phyloP scores from a whole-genome alignment of 2,888 invertebrate genomes.

The Rhingia campestris region DNA sequence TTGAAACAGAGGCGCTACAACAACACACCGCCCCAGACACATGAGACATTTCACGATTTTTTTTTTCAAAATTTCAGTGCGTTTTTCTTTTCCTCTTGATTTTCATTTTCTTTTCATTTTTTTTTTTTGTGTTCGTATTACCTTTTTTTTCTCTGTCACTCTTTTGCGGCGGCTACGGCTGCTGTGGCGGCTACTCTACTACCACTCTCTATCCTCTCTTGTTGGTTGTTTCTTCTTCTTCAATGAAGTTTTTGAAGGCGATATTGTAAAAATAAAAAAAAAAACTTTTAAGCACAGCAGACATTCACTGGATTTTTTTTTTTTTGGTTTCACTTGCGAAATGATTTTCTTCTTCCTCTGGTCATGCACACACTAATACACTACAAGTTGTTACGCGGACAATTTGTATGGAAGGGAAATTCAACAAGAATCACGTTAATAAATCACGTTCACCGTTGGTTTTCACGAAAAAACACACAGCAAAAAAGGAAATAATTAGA shows the following conservation, averaged over 20 bases:
- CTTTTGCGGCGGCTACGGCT: constrained; percentile 15
- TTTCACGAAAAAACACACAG: constrained; percentile 4
- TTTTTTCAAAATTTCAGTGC: constrained; percentile 21
- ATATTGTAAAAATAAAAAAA: constrained; percentile 52
- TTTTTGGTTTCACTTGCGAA: constrained; percentile 46
- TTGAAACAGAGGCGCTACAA: constrained; percentile 36
- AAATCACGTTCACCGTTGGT: constrained; percentile 49
- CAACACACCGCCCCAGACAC: constrained; percentile 52
- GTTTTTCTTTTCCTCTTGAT: constrained; percentile 22
- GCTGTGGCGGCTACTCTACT: constrained; percentile 38
- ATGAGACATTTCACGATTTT: constrained; percentile 60
- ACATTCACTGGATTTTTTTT: constrained; percentile 43
- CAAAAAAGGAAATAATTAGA: constrained; percentile 20
- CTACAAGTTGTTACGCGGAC: constrained; percentile 58
- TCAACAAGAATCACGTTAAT: constrained; percentile 45
- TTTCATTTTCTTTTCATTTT: constrained; percentile 6
- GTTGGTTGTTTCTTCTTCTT: constrained; percentile 48
- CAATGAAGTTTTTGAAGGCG: constrained; percentile 57
- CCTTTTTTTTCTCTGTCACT: constrained; percentile 54
- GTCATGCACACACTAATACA: constrained; percentile 18
- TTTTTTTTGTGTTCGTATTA: constrained; percentile 43
- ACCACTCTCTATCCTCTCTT: constrained; percentile 30
- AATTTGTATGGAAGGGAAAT: constrained; percentile 32
- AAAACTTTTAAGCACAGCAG: constrained; percentile 47
- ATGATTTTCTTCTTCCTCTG: constrained; percentile 39